Evolutionary conservation across 2,888 invertebrate species (phyloP), one percentile per base, ranked within the genome.

Genomic region (Dilophus febrilis): DNA sequence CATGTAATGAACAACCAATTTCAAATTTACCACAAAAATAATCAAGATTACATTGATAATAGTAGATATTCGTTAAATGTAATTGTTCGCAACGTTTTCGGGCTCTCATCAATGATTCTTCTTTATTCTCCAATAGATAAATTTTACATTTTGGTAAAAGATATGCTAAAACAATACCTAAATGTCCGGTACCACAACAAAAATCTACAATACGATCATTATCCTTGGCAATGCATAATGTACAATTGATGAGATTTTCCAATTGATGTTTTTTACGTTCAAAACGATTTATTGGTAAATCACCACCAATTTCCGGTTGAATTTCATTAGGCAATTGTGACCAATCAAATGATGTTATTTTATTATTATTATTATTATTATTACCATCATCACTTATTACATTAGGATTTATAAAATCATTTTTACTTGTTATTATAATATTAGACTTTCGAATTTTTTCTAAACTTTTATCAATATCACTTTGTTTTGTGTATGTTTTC

Each of bases 121-220:
- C 83, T 59, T 94, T 94, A 55, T 94, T 94, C 59, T 95, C 94
- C 39, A 94, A 65, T 42, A 95, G 65, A 50, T 90, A 72, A 2
- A 94, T 64, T 43, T 72, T 69, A 55, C 86, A 86, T 16, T 74
- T 62, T 1, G 90, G 90, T 37, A 91, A 59, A 30, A 84, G 64
- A 50, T 78, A 66, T 0, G 91, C 92, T 18, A 92, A 55, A 5
- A 91, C 58, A 45, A 94, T 81, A 1, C 92, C 94, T 42, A 94
- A 66, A 61, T 94, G 92, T 0, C 94, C 94, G 50, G 88, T 83
- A 2, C 94, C 94, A 51, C 88, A 83, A 57, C 94, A 94, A 61
- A 94, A 94, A 58, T 95, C 94, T 1, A 94, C 84, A 49, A 94
- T 83, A 13, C 70, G 62, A 50, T 84, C 72, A 0, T 74, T 72